Evolutionary conservation across 2,888 invertebrate species (phyloP).

Genomic region (Hirtodrosophila alboralis): DNA sequence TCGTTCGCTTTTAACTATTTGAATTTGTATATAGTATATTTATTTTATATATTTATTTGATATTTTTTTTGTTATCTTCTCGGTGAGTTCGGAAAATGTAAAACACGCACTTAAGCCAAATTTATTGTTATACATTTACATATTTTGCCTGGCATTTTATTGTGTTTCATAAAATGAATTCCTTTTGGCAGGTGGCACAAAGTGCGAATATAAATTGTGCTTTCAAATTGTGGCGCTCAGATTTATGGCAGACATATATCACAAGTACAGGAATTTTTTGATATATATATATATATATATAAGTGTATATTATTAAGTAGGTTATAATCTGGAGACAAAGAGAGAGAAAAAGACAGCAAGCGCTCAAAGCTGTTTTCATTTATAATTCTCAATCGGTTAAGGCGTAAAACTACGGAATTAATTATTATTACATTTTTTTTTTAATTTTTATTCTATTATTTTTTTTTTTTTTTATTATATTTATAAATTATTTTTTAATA

Average conservation of each 20-base stretch:
- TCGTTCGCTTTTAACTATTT: no score
- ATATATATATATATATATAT: not conserved
- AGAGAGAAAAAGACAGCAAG: not conserved
- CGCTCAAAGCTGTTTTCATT: not conserved
- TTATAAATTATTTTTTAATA: no score
- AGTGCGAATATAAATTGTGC: constrained; percentile 42
- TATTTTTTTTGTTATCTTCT: not conserved
- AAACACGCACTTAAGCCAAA: constrained; percentile 57
- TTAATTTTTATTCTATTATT: no score
- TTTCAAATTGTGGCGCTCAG: constrained; percentile 27
- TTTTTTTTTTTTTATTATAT: no score
- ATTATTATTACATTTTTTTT: no score
- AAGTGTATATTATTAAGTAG: not conserved
- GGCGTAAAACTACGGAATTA: no score
- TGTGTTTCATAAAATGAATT: constrained; percentile 15
- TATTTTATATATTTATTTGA: constrained; percentile 11
- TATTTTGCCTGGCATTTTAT: constrained; percentile 62
- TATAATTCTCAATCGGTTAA: constrained; percentile 23
- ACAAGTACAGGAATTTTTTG: constrained; percentile 7
- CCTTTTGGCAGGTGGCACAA: constrained; percentile 43
- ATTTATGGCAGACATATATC: constrained; percentile 46
- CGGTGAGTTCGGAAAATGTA: constrained; percentile 51
- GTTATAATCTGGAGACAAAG: not conserved
- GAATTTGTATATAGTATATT: no score
- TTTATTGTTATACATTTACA: constrained; percentile 70